Conservation (phyloP, 1,140 invertebrate genomes). For the Aleiodes sp. region DNA sequence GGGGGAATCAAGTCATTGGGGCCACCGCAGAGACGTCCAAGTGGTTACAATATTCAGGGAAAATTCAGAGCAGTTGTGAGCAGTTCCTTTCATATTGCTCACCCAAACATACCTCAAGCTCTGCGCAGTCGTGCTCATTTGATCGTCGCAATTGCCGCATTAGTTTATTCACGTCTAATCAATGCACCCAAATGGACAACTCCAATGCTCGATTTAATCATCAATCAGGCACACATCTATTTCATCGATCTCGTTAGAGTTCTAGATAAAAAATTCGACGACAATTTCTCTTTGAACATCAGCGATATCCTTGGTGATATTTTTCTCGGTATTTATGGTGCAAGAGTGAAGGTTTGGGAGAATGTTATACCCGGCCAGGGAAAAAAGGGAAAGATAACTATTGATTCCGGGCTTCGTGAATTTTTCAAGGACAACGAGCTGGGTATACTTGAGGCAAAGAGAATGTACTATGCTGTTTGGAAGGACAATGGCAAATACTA, state of each 20-base stretch:
- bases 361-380: conserved; percentile 51
- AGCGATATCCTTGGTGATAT: conserved; percentile 55
- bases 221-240: conserved; percentile 60
- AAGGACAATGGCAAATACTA: conserved; percentile 55
- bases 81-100: conserved; percentile 54
- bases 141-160: conserved; percentile 49
- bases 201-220: conserved; percentile 56
- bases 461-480: conserved; percentile 58
- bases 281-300: conserved; percentile 50
- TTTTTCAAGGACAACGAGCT: conserved; percentile 46
- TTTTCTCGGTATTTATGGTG: conserved; percentile 57
- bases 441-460: conserved; percentile 57
- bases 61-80: conserved; percentile 50
- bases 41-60: conserved; percentile 48
- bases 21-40: conserved; percentile 40
- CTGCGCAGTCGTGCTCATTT: conserved; percentile 48
- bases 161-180: conserved; percentile 56
- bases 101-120: conserved; percentile 41
- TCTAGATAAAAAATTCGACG: conserved; percentile 48
- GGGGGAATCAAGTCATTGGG: conserved; percentile 26
- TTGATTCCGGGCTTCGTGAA: conserved; percentile 45
- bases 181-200: conserved; percentile 55
- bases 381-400: conserved; percentile 43
- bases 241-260: conserved; percentile 53
- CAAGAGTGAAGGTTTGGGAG: conserved; percentile 53